Percentiles rank a stretch among this genome's conserved stretches.
Evolutionary conservation across 2,797 vertebrate species (phyloP).

Genomic region (Molossus molossus): DNA sequence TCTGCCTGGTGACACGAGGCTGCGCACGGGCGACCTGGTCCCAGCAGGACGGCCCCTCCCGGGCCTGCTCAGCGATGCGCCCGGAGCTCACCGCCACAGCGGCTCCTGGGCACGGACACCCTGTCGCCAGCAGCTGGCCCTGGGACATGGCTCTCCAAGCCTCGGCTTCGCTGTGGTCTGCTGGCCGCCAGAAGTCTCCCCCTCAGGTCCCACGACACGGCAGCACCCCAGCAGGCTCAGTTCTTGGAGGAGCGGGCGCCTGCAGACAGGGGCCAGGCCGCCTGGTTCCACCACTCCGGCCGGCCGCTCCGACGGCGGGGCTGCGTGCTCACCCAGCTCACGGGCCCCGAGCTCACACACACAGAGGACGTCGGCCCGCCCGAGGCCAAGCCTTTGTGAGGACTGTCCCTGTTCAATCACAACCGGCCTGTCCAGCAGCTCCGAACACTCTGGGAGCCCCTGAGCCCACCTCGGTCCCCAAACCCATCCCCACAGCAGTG

Average conservation of each 20-base stretch:
- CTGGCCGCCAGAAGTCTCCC: accelerated
- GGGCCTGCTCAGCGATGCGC: not conserved
- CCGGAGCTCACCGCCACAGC: not conserved
- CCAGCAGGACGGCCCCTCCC: accelerated
- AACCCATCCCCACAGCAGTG: not conserved
- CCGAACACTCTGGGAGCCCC: too few relatives aligned
- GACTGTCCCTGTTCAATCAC: accelerated
- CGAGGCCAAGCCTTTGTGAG: accelerated
- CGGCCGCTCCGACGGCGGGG: not conserved
- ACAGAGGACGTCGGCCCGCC: accelerated
- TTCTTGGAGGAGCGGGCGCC: not conserved
- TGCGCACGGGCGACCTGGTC: not conserved
- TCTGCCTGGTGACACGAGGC: not conserved
- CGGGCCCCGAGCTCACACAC: not conserved
- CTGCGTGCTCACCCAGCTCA: too few relatives aligned
- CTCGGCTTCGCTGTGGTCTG: not conserved
- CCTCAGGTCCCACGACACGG: accelerated
- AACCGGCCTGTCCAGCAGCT: not conserved
- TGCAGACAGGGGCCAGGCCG: not conserved
- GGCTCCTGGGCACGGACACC: not conserved
- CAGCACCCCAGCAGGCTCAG: not conserved
- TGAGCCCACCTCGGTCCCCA: not conserved
- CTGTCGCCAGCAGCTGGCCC: not conserved
- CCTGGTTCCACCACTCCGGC: accelerated
- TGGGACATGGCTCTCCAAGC: accelerated